A percentile compares a stretch with the other conserved stretches of the same genome.
phyloP scores from a whole-genome alignment of 2,888 invertebrate genomes.

The Autographa pulchrina region DNA sequence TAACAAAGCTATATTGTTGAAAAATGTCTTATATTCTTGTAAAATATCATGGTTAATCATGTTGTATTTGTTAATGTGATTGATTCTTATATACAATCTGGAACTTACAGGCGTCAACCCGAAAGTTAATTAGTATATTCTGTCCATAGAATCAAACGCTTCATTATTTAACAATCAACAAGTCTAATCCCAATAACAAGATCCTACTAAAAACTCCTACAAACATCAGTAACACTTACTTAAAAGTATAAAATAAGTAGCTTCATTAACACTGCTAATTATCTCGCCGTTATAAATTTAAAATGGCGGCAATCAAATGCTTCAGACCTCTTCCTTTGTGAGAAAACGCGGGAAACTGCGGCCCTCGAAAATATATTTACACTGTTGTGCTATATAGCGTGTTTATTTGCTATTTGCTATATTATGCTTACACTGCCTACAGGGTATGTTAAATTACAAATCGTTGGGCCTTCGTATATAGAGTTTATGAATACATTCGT shows the following conservation, averaged over 20 bases:
- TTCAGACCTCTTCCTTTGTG: constrained; percentile 48
- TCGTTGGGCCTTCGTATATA: background rate
- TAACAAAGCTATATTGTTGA: too few species aligned
- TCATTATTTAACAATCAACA: too few species aligned
- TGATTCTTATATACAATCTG: too few species aligned
- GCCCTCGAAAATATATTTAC: constrained; percentile 28
- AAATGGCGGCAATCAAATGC: constrained; percentile 39
- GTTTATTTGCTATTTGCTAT: background rate
- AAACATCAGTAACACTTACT: background rate
- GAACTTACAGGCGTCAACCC: too few species aligned
- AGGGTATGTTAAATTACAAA: background rate
- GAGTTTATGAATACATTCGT: background rate
- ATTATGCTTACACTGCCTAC: background rate
- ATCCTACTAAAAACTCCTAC: background rate
- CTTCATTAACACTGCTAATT: constrained; percentile 37
- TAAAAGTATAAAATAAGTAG: constrained; percentile 13
- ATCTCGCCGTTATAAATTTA: constrained; percentile 33
- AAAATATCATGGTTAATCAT: too few species aligned
- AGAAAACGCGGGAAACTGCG: constrained; percentile 18
- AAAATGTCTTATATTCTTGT: too few species aligned
- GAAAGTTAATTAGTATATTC: too few species aligned
- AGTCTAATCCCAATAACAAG: background rate
- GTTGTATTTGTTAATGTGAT: too few species aligned
- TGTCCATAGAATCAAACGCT: too few species aligned
- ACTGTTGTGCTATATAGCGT: background rate